Conservation (phyloP, 2,797 vertebrate species). For the Neosilurus hyrtlii region DNA sequence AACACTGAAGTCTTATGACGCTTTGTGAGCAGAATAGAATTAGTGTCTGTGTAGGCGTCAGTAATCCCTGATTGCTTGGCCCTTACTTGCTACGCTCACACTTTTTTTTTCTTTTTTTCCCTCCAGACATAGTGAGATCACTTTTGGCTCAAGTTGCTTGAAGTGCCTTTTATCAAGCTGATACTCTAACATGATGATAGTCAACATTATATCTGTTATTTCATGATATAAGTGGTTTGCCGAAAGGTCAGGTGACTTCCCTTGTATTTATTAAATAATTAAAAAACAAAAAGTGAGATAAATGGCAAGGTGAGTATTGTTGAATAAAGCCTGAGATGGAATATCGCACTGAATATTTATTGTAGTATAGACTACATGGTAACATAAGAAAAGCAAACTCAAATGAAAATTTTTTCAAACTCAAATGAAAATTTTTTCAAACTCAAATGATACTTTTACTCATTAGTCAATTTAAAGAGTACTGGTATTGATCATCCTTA, state of each 20-base stretch:
- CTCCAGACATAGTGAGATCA: neutral
- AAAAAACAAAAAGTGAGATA: neutral
- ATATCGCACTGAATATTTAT: too few relatives aligned
- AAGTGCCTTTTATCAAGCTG: constrained; percentile 33
- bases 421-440: too few relatives aligned
- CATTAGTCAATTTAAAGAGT: too few relatives aligned
- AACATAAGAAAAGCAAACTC: too few relatives aligned
- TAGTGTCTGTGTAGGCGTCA: neutral
- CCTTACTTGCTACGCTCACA: constrained; percentile 8
- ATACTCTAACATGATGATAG: constrained; percentile 16
- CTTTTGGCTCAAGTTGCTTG: constrained; percentile 31
- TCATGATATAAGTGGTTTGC: neutral
- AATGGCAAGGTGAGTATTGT: too few relatives aligned
- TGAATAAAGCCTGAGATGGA: too few relatives aligned
- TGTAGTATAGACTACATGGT: too few relatives aligned
- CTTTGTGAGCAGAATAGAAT: neutral
- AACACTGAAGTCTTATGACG: neutral
- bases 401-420: too few relatives aligned
- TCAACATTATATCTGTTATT: constrained; percentile 1
- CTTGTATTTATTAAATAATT: constrained; percentile 3
- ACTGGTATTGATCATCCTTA: too few relatives aligned
- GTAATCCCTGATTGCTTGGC: neutral
- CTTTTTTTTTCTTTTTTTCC: neutral
- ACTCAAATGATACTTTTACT: too few relatives aligned
- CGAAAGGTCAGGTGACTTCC: neutral